phyloP scores from a whole-genome alignment of 2,888 invertebrate species.

The Latrodectus hesperus region DNA sequence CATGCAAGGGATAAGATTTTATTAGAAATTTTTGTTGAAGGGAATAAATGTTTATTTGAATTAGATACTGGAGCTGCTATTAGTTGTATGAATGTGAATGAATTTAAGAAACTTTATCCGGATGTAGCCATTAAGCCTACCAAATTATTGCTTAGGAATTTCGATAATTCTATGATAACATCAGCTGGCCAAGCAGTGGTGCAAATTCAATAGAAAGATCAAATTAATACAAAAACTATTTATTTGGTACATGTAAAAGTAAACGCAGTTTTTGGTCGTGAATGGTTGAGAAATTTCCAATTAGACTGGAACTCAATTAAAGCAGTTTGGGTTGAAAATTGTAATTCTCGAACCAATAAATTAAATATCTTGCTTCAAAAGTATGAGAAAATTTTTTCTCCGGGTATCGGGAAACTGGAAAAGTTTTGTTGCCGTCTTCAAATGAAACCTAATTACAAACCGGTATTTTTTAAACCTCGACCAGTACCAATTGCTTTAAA shows the following conservation, averaged over 20 bases:
- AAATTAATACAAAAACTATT: slow-evolving; percentile 47
- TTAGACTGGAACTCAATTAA: slow-evolving; percentile 46
- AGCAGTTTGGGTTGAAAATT: slow-evolving; percentile 42
- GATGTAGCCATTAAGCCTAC: slow-evolving; percentile 50
- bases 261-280: slow-evolving; percentile 49
- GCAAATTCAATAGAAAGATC: slow-evolving; percentile 43
- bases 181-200: slow-evolving; percentile 49
- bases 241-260: slow-evolving; percentile 48
- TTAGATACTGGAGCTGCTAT: slow-evolving; percentile 19
- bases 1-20: slow-evolving; percentile 19
- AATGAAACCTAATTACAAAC: slow-evolving; percentile 43
- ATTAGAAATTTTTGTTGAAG: slow-evolving; percentile 18
- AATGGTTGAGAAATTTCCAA: slow-evolving; percentile 49
- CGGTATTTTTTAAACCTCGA: slow-evolving; percentile 43
- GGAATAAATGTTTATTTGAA: slow-evolving; percentile 18
- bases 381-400: slow-evolving; percentile 44
- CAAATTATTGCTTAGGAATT: slow-evolving; percentile 53
- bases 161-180: slow-evolving; percentile 52
- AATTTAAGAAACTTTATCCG: slow-evolving; percentile 37
- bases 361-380: slow-evolving; percentile 49
- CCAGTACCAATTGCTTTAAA: slow-evolving; percentile 50
- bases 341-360: slow-evolving; percentile 44
- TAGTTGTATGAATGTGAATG: slow-evolving; percentile 19
- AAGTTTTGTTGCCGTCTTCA: slow-evolving; percentile 41
- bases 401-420: slow-evolving; percentile 38